Base-by-base conservation (phyloP, 2,888 invertebrate genomes). In the Lucinisca nassula region DNA sequence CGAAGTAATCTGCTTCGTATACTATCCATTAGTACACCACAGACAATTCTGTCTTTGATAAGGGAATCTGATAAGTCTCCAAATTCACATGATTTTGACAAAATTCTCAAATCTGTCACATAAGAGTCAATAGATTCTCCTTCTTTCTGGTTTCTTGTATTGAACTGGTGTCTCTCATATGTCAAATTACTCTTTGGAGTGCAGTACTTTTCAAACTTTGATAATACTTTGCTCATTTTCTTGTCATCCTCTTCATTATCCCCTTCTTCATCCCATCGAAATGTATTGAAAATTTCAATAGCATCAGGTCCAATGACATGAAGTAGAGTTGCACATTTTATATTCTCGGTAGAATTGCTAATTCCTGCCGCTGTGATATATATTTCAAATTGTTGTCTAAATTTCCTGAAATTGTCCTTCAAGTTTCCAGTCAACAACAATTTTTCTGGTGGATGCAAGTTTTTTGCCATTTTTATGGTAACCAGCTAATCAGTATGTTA, bases 81-180 rank as follows among this genome's bases (percentile, higher is more conserved):
- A 73, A 84, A 88, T 75, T 88, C 90, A 86, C 87, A 89, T 27
- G 67, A n/a, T n/a, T n/a, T n/a, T n/a, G n/a, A n/a, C n/a, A n/a
- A n/a, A n/a, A n/a, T n/a, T n/a, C n/a, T n/a, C n/a, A n/a, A n/a
- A n/a, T n/a, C n/a, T n/a, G n/a, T n/a, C n/a, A n/a, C n/a, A n/a
- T n/a, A n/a, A n/a, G 30, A 86, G 61, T 30, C 85, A 58, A 90
- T 76, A 2, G 78, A 78, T 75, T 85, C 84, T 32, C 75, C 72
- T 37, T 55, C 49, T 32, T 70, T 72, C 32, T 89, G 87, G 4
- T 6, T 40, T 32, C 87, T 49, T n/a, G 74, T 79, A 72, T 76
- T 78, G 45, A 86, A 88, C 40, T 24, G 75, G 38, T 90, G 87
- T 73, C 90, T 58, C 49, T 88, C 86, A 74, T 58, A 86, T 17